Percentiles rank a stretch among this genome's conserved stretches.
phyloP scores from a whole-genome alignment of 2,797 vertebrate species.

The Anguilla pacifica region DNA sequence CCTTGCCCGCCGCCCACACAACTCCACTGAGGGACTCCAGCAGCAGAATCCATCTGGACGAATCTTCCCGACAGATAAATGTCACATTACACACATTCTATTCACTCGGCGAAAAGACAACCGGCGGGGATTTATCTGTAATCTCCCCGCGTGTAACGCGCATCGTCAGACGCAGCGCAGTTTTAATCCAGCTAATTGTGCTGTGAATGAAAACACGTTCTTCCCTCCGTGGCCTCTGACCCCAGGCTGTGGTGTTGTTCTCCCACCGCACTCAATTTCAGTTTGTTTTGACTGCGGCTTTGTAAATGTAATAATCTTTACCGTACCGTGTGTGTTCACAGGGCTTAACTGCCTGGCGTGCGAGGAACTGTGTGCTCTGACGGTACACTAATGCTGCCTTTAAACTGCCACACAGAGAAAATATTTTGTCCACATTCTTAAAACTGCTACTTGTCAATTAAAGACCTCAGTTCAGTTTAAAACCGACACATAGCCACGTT shows the following conservation, averaged over 20 bases:
- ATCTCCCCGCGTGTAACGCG: constrained; percentile 32
- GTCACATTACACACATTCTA: not conserved
- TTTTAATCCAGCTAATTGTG: constrained; percentile 39
- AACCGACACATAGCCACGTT: not conserved
- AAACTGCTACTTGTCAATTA: not conserved
- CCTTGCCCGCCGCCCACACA: not conserved
- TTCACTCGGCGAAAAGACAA: not conserved
- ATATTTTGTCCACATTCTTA: not conserved
- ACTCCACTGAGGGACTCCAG: not conserved
- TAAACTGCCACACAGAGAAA: not conserved
- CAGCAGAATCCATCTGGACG: not conserved
- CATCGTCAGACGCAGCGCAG: constrained; percentile 33
- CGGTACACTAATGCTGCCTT: not conserved
- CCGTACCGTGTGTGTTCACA: not conserved
- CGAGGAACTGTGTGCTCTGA: not conserved
- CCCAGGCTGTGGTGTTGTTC: not conserved
- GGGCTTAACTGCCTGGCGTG: not conserved
- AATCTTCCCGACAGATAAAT: not conserved
- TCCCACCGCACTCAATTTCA: not conserved
- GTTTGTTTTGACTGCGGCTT: not conserved
- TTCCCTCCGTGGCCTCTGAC: constrained; percentile 3
- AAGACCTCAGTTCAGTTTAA: not conserved
- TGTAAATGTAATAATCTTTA: not conserved
- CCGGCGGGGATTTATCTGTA: constrained; percentile 40
- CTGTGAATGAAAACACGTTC: constrained; percentile 41